phyloP scores from a whole-genome alignment of 1,140 invertebrate genomes.

The Luehdorfia chinensis region DNA sequence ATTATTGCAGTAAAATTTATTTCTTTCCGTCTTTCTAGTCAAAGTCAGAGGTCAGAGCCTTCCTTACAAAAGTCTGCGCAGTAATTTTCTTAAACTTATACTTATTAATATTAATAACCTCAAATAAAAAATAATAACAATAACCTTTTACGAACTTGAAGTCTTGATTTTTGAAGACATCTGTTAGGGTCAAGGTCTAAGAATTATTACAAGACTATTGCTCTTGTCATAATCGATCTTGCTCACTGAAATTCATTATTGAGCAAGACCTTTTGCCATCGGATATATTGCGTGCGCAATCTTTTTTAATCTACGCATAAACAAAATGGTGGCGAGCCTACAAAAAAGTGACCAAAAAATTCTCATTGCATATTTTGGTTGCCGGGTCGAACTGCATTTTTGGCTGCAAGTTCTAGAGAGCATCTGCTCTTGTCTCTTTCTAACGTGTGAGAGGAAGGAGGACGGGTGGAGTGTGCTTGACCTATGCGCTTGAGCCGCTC shows the following conservation, averaged over 20 bases:
- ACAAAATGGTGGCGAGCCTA: constrained; percentile 9
- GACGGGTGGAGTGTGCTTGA: constrained; percentile 45
- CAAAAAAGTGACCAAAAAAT: constrained; percentile 27
- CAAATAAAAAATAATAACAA: too few species aligned
- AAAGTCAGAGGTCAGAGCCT: too few species aligned
- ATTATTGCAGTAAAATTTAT: too few species aligned
- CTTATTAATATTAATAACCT: too few species aligned
- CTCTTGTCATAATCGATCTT: too few species aligned
- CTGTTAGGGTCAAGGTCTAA: too few species aligned
- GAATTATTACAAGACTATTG: too few species aligned
- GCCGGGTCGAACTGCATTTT: constrained; percentile 47
- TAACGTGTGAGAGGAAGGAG: constrained; percentile 17
- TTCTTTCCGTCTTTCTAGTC: too few species aligned
- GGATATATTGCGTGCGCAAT: constrained; percentile 6
- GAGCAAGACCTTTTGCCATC: constrained; percentile 13
- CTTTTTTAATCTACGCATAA: constrained; percentile 12
- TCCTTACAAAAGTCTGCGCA: too few species aligned
- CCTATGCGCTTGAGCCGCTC: constrained; percentile 51
- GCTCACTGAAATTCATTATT: constrained; percentile 15
- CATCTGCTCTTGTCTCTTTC: constrained; percentile 23
- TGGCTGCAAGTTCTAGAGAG: constrained; percentile 39
- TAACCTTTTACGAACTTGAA: too few species aligned
- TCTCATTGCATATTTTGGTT: constrained; percentile 39
- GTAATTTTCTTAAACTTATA: too few species aligned
- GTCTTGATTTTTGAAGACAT: too few species aligned